These are phyloP conservation scores for Orthosia gothica DNA, from an alignment of 2,888 invertebrate species.

Conservation along the genomic window DNA sequence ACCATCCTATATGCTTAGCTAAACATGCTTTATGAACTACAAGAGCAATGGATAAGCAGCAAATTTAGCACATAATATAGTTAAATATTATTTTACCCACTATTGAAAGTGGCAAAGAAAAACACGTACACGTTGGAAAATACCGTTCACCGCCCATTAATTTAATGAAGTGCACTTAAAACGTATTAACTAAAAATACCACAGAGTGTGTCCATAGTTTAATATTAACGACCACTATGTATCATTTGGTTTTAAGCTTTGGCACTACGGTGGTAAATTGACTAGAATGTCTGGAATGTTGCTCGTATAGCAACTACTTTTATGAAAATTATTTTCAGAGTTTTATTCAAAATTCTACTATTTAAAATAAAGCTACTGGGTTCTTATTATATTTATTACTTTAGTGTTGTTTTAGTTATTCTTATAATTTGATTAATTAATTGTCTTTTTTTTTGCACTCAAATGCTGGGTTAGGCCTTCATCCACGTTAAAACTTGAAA, in stretches of 20 bases:
- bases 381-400: too few relatives aligned
- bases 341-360: neutral
- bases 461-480: neutral
- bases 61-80: neutral
- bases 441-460: neutral
- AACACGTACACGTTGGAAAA: constrained; percentile 24
- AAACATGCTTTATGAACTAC: neutral
- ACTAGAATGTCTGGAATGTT: constrained; percentile 1
- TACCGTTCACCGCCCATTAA: constrained; percentile 36
- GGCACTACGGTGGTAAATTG: constrained; percentile 1
- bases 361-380: too few relatives aligned
- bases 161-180: constrained; percentile 60
- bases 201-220: constrained; percentile 33
- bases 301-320: neutral
- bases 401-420: too few relatives aligned
- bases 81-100: constrained; percentile 6
- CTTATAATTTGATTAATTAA: neutral
- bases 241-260: constrained; percentile 26
- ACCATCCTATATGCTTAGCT: neutral
- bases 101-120: constrained; percentile 15
- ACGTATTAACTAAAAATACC: constrained; percentile 44
- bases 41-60: neutral
- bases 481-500: neutral
- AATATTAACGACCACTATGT: constrained; percentile 36
- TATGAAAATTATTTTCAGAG: neutral